Base-by-base conservation (phyloP, 92 coral and sea anemone genomes). In the Porites rus region DNA sequence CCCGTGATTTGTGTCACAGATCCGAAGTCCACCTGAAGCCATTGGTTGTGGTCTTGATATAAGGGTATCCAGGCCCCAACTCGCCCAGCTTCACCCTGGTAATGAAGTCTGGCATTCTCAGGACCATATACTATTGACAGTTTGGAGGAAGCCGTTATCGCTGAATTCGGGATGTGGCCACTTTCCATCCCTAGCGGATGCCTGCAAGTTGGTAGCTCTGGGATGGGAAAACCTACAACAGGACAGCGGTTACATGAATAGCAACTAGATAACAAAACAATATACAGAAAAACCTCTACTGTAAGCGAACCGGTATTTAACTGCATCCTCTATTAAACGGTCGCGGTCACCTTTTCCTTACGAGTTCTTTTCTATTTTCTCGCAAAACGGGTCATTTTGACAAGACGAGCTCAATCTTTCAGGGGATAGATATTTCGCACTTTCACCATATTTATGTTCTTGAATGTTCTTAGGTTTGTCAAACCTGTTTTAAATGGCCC, bases 1-100 rank as follows among this genome's bases (percentile, higher is more conserved):
- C 74, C 81, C 0, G 91, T 81, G 7, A 87, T 51, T 63, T 81
- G 43, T 1, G 82, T 73, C 4, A 51, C 62, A 1, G 6, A 17
- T 2, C 83, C 91, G 58, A 87, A 87, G 56, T 87, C 76, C 19
- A 81, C 25, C 43, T 87, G 91, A 25, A 87, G 61, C 91, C 91
- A 87, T 13, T 87, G 80, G 1, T 16, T 0, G 21, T 46, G 59
- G 52, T 53, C 61, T 1, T 17, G 18, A 10, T 0, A 3, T 14
- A 19, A 17, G 22, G 91, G 77, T 6, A 52, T 51, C 91, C 91
- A 87, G 19, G 81, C 85, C 1, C 54, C 73, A 1, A 43, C 2
- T 8, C 67, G 67, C 11, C 78, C 78, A 28, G 19, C 4, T 56
- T 10, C 65, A 0, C 81, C 62, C 11, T 72, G 66, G 38, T n/a